Evolutionary conservation across 2,888 invertebrate genomes (phyloP), one percentile per base, ranked within the genome.

Genomic region (Molorchus minor): DNA sequence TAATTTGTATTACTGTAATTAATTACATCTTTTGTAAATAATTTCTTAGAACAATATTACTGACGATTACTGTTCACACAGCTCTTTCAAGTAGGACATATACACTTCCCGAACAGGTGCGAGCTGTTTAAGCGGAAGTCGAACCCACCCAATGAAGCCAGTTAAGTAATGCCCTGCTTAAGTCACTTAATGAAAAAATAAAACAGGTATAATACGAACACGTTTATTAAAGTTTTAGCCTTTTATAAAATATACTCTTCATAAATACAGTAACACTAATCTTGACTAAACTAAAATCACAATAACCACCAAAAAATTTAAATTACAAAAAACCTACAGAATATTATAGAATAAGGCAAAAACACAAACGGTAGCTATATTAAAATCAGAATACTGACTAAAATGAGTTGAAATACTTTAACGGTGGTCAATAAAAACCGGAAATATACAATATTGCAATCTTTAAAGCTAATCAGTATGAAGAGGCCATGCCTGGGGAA

Each of bases 271-370:
- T 54, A 53, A 58, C 47, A 49, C 47, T 53, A 54, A 19, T 41
- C 10, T 52, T 33, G 56, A 60, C 56, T 60, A 60, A 40, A 29
- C 46, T 52, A 56, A 44, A 56, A 60, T 60, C 60, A 60, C 60
- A 60, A 52, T 16, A 60, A 60, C 60, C 60, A 60, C 60, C 56
- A 40, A 52, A 38, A 25, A 15, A 21, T 38, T 30, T 16, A 29
- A 43, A 38, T 52, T 46, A 60, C 25, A 41, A 53, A 47, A 47
- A 15, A 12, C 10, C 30, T 45, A 36, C 12, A 53, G 43, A 19
- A 44, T 25, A 25, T 36, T 36, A 40, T 29, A 19, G 29, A 38
- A 30, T 20, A 38, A 55, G 36, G 36, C 45, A n/a, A n/a, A n/a
- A n/a, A n/a, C n/a, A n/a, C n/a, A n/a, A n/a, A n/a, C n/a, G n/a